Conservation (phyloP, 1,140 invertebrate species). For the Plutomurus gul region DNA sequence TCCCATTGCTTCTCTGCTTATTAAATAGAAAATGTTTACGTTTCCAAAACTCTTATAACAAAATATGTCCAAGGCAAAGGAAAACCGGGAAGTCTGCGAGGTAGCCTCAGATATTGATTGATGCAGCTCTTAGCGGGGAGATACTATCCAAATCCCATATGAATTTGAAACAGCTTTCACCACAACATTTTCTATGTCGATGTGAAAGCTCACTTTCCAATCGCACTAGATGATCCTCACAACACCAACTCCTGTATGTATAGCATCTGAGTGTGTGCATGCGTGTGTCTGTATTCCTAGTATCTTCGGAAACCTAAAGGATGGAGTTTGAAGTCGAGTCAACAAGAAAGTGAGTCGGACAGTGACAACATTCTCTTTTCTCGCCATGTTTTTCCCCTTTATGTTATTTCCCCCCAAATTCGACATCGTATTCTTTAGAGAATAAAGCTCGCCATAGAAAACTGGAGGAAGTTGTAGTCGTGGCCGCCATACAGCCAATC, state of each 20-base stretch:
- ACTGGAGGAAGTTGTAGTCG: not conserved
- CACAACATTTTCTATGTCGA: slow-evolving; percentile 16
- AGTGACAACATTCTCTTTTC: slow-evolving; percentile 8
- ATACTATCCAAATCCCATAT: slow-evolving; percentile 17
- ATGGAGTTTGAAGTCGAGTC: not conserved
- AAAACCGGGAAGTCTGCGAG: not conserved
- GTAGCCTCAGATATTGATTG: slow-evolving; percentile 15
- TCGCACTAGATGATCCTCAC: not conserved
- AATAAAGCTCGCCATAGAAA: not conserved
- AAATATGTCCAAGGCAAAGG: too few species aligned
- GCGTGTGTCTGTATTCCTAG: not conserved
- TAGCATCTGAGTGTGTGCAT: too few species aligned
- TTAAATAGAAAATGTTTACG: too few species aligned
- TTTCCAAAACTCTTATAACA: too few species aligned
- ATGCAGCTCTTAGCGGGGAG: slow-evolving; percentile 13
- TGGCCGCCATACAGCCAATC: not conserved
- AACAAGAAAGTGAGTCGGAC: not conserved
- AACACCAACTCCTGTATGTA: too few species aligned
- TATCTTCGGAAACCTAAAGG: not conserved
- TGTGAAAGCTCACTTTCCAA: not conserved
- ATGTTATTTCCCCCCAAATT: not conserved
- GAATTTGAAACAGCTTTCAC: slow-evolving; percentile 33
- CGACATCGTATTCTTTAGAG: not conserved
- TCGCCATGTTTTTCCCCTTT: not conserved
- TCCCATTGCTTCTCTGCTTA: too few species aligned